Evolutionary conservation across 2,113 vertebrate genomes (phyloP), one percentile per base, ranked within the genome.

Genomic region (Sturnus vulgaris): DNA sequence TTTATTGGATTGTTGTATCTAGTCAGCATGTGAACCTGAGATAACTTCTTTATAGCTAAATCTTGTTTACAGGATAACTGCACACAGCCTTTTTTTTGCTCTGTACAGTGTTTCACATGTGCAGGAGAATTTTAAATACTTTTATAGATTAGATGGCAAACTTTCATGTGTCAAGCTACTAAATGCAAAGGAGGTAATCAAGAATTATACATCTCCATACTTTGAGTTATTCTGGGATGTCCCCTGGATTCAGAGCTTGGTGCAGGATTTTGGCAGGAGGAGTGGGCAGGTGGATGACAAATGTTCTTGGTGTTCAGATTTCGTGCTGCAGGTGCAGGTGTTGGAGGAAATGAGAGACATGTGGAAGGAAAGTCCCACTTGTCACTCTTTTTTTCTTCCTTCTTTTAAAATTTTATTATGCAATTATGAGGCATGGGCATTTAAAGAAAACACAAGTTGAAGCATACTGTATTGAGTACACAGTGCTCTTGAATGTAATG

Each of bases 321-420:
- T 1, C 2, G 19, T 69, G 39, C 39, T 2, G 2, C 72, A 69
- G 47, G 50, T 85, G 61, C 0, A 0, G 5, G 4, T 60, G 40
- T 63, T 86, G 55, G 47, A 77, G 39, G 50, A 92, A 80, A 55
- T n/a, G 23, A 59, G 21, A 21, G 20, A 39, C 7, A 5, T 0
- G 56, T 0, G 56, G 37, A 23, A 33, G 56, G 23, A 52, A 2
- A 2, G 14, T 59, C 35, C 15, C 10, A 16, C 31, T 90, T 82
- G 33, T 15, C 66, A 42, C 37, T 28, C 19, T 49, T 63, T 55
- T 46, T 68, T 68, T 59, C 6, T 28, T 73, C 33, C 12, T 50
- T 63, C 8, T 50, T 70, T 68, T 85, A 24, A 53, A 40, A 46
- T 75, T 84, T 90, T 71, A 20, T 33, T 77, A 33, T 27, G 35